Percentiles rank a stretch among this genome's conserved stretches.
These are phyloP conservation scores for Megaceryle torquata DNA, from an alignment of 2,113 vertebrate species.

Conservation along the genomic window DNA sequence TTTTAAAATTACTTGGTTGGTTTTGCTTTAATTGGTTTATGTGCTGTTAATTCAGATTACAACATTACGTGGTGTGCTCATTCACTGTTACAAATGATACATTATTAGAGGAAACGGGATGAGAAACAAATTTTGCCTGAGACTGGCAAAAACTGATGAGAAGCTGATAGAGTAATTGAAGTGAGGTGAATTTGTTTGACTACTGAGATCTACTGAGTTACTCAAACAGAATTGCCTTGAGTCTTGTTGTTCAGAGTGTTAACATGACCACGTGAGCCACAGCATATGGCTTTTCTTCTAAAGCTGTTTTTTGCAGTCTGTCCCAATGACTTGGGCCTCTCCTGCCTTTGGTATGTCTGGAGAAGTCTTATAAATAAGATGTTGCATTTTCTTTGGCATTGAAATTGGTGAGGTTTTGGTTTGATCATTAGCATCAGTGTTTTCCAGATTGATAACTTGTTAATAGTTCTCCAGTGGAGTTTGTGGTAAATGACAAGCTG, in stretches of 20 bases:
- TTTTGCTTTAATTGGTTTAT: not conserved
- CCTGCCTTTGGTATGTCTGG: not conserved
- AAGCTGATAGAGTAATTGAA: not conserved
- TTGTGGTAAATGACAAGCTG: not conserved
- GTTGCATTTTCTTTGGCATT: not conserved
- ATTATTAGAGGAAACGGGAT: not conserved
- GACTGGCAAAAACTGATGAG: not conserved
- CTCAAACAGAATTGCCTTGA: not conserved
- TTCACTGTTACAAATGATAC: accelerated
- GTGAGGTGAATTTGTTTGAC: not conserved
- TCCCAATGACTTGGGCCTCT: not conserved
- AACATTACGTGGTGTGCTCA: not conserved
- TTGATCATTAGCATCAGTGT: not conserved
- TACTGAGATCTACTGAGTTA: not conserved
- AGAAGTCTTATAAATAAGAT: not conserved
- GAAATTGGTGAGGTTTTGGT: not conserved
- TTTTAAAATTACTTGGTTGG: not conserved
- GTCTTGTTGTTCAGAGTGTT: not conserved
- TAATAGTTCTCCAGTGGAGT: not conserved
- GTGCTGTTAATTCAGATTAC: not conserved
- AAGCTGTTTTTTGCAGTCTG: not conserved
- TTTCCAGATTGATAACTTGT: not conserved
- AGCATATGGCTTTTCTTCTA: not conserved
- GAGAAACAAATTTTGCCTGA: not conserved
- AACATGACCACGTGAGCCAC: not conserved